A percentile compares a stretch with the other conserved stretches of the same genome.
Evolutionary conservation across 2,888 invertebrate species (phyloP).

Genomic region (Synergus laeviventris): DNA sequence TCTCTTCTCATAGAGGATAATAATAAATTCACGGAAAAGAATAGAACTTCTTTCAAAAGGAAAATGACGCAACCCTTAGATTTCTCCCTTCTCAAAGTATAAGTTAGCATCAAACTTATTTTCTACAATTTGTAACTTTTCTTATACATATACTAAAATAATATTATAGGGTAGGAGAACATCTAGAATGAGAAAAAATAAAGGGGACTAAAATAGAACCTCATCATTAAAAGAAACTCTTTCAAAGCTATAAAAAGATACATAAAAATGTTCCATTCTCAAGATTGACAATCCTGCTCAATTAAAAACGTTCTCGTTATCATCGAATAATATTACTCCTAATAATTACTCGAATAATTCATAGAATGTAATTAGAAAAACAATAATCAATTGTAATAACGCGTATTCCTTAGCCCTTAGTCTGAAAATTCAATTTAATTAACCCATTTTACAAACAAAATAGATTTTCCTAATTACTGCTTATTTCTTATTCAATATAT

Average conservation of each 20-base stretch:
- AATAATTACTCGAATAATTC: too few relatives aligned
- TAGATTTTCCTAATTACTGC: constrained; percentile 3
- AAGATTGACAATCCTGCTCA: constrained; percentile 2
- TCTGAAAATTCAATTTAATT: neutral
- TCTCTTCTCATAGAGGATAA: constrained; percentile 32
- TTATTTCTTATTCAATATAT: neutral
- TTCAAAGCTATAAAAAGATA: too few relatives aligned
- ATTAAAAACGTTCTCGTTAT: constrained; percentile 36
- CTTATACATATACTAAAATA: neutral
- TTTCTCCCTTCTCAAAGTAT: neutral
- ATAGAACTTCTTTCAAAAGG: constrained; percentile 16
- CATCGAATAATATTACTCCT: constrained; percentile 23
- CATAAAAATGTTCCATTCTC: too few relatives aligned
- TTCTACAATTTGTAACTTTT: neutral
- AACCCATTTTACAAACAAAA: constrained; percentile 15
- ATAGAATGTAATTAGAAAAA: too few relatives aligned
- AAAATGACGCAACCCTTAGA: neutral
- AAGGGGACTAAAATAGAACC: constrained; percentile 35
- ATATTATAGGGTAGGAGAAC: neutral
- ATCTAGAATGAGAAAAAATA: neutral
- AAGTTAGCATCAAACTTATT: constrained; percentile 4
- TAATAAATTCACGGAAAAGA: constrained; percentile 29
- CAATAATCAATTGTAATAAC: too few relatives aligned
- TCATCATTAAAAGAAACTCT: neutral
- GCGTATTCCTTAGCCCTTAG: too few relatives aligned